A percentile compares a stretch with the other conserved stretches of the same genome.
phyloP scores from a whole-genome alignment of 1,140 invertebrate genomes.

The Myzus persicae region DNA sequence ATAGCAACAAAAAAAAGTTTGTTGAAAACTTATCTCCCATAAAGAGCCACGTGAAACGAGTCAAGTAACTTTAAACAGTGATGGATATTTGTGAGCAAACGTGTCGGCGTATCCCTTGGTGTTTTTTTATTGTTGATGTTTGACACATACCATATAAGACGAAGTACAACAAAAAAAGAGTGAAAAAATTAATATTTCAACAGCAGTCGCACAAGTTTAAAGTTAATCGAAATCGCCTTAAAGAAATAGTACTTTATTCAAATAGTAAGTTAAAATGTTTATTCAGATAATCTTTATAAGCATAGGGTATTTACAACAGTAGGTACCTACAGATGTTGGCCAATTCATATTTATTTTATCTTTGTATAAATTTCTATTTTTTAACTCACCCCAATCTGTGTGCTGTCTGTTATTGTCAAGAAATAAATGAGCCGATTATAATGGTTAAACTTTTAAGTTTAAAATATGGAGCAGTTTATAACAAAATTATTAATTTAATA shows the following conservation, averaged over 20 bases:
- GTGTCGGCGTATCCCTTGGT: no score
- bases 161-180: not conserved
- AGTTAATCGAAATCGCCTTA: not conserved
- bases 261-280: not conserved
- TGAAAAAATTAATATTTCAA: not conserved
- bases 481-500: not conserved
- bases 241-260: not conserved
- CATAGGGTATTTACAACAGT: not conserved
- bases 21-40: not conserved
- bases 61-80: conserved; percentile 4
- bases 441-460: not conserved
- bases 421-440: not conserved
- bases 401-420: not conserved
- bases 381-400: not conserved
- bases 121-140: not conserved
- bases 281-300: not conserved
- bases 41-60: not conserved
- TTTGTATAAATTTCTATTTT: not conserved
- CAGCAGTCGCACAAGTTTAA: not conserved
- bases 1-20: conserved; percentile 24
- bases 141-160: not conserved
- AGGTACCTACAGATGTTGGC: no score
- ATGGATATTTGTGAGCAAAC: not conserved
- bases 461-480: not conserved
- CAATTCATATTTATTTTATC: not conserved